phyloP scores from a whole-genome alignment of 2,888 invertebrate genomes.

The Caenorhabditis zanzibari region DNA sequence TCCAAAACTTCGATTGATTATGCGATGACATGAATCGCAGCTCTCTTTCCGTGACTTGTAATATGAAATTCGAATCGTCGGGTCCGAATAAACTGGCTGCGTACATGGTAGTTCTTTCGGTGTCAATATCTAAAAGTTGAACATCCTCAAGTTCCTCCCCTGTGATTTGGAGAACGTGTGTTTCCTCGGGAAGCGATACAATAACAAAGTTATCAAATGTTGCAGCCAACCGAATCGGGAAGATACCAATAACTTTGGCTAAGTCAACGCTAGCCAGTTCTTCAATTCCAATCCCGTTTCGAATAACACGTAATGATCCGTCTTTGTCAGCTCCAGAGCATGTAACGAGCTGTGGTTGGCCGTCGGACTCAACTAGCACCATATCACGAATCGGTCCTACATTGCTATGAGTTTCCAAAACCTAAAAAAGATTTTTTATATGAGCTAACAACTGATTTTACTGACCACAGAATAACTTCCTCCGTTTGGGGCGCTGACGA shows the following conservation, averaged over 20 bases:
- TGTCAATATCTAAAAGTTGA: conserved; percentile 88
- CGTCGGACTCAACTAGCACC: conserved; percentile 86
- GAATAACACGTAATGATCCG: conserved; percentile 95
- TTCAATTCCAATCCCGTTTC: conserved; percentile 93
- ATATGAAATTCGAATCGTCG: conserved; percentile 17
- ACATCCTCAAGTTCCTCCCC: conserved; percentile 97
- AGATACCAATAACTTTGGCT: conserved; percentile 92
- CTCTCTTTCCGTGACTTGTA: conserved; percentile 87
- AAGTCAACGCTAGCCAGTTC: conserved; percentile 96
- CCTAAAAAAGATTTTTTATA: background rate
- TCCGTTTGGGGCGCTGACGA: conserved; percentile 69
- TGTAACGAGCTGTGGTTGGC: conserved; percentile 97
- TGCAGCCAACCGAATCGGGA: conserved; percentile 63
- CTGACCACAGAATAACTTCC: conserved; percentile 40
- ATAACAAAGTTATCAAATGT: conserved; percentile 90
- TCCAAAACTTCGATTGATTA: conserved; percentile 78
- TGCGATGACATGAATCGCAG: conserved; percentile 89
- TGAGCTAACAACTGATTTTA: too few relatives aligned
- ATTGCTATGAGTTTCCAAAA: conserved; percentile 96
- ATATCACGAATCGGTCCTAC: conserved; percentile 92
- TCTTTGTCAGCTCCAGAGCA: conserved; percentile 98
- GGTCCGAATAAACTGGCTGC: conserved; percentile 87
- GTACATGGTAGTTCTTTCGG: conserved; percentile 94
- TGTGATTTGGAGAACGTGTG: conserved; percentile 88
- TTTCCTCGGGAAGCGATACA: conserved; percentile 96